Base-by-base conservation (phyloP, 2,113 vertebrate species). In the Balaeniceps rex region DNA sequence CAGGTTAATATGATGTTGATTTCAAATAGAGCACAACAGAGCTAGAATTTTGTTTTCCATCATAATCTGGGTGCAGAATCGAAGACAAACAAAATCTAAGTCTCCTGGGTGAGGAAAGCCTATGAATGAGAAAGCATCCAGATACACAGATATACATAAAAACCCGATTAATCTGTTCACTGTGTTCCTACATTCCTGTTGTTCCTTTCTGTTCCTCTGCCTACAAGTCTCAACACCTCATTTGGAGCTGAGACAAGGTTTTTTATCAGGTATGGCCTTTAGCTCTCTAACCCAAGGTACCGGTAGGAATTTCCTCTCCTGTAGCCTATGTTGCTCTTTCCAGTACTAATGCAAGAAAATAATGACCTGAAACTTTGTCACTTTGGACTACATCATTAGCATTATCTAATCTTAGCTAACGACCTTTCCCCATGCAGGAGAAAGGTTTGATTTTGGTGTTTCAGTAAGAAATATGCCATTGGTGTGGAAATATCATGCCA, bases 1-100 rank as follows among this genome's bases (percentile, higher is more conserved):
- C 60, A 72, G 61, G 80, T 91, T 94, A 94, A 68, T 84, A 91
- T 23, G 69, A 79, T 42, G 36, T 52, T 89, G 86, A 84, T 92
- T 90, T 93, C 87, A 94, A 89, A 72, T 6, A 51, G 21, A 84
- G n/a, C 40, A 40, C 15, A 74, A n/a, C 60, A 40, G 29, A 92
- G 80, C 26, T 52, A 47, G 85, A 83, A 44, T 76, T 68, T 38
- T 63, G 16, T 64, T 75, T 82, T 78, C 65, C 19, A 51, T 77
- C n/a, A 38, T 47, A 29, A 81, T 57, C 34, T 70, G 15, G 10
- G 22, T 60, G 25, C 38, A 40, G 69, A 84, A 75, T 19, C 0
- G 0, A 88, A 55, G 64, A 88, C 38, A 88, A 93, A 79, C 12
- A 57, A 12, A 71, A 52, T 17, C 14, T 16, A 42, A 55, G 34